Percentiles rank a stretch among this genome's conserved stretches.
phyloP scores from a whole-genome alignment of 2,797 vertebrate species.

The Onychomys torridus region DNA sequence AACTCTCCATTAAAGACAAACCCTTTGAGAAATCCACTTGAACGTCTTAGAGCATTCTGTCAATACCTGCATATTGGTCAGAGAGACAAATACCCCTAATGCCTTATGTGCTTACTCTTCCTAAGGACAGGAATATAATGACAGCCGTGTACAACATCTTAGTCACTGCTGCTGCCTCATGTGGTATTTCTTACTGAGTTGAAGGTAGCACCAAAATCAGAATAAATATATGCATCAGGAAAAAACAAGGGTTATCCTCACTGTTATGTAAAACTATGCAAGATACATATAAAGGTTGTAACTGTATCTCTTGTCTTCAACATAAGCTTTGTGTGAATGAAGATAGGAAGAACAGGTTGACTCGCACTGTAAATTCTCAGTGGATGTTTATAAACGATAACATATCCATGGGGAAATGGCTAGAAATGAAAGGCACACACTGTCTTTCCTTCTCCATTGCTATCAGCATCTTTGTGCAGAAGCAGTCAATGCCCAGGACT shows the following conservation, averaged over 20 bases:
- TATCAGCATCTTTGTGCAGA: background rate
- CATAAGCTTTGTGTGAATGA: background rate
- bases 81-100: background rate
- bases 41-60: background rate
- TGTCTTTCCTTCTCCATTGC: background rate
- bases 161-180: background rate
- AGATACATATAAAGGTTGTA: background rate
- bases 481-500: background rate
- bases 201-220: background rate
- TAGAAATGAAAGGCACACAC: background rate
- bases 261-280: background rate
- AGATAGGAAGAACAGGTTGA: background rate
- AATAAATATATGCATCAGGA: background rate
- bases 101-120: background rate
- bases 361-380: slow-evolving; percentile 9
- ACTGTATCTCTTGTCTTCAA: background rate
- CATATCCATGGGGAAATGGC: background rate
- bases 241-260: background rate
- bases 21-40: background rate
- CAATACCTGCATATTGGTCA: background rate
- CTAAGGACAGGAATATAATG: background rate
- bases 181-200: slow-evolving; percentile 22
- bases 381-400: background rate
- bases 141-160: background rate
- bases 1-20: slow-evolving; percentile 28